Evolutionary conservation across 2,113 vertebrate species (phyloP).

Genomic region (Amazona guildingii): DNA sequence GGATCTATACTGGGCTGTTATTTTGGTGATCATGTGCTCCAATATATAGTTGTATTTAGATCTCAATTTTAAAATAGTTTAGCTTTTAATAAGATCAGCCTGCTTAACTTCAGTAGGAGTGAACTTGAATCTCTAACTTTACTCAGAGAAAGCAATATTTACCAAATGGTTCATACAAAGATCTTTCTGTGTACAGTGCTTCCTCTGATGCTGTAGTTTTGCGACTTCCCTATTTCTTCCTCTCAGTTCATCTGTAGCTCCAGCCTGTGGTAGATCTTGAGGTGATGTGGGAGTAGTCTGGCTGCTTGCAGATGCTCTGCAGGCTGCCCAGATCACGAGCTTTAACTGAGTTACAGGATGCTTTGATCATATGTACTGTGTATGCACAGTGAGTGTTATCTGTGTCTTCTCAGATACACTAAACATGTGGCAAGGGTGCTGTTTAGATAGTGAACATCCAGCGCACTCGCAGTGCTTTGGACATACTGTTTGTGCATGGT

Average conservation of each 20-base stretch:
- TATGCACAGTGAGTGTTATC: accelerated
- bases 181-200: neutral
- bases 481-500: accelerated
- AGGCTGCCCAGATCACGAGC: no score
- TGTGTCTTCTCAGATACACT: neutral
- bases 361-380: accelerated
- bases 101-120: neutral
- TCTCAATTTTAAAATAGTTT: neutral
- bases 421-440: neutral
- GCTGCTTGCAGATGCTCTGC: neutral
- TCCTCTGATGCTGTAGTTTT: neutral
- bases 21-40: neutral
- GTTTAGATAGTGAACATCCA: neutral
- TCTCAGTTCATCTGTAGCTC: accelerated
- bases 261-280: neutral
- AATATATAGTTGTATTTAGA: neutral
- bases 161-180: neutral
- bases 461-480: neutral
- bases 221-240: neutral
- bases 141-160: neutral
- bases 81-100: neutral
- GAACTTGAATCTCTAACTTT: neutral
- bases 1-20: neutral
- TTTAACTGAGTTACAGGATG: neutral
- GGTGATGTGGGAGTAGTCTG: neutral